phyloP scores from a whole-genome alignment of 2,113 vertebrate species.

The Regulus satrapa region DNA sequence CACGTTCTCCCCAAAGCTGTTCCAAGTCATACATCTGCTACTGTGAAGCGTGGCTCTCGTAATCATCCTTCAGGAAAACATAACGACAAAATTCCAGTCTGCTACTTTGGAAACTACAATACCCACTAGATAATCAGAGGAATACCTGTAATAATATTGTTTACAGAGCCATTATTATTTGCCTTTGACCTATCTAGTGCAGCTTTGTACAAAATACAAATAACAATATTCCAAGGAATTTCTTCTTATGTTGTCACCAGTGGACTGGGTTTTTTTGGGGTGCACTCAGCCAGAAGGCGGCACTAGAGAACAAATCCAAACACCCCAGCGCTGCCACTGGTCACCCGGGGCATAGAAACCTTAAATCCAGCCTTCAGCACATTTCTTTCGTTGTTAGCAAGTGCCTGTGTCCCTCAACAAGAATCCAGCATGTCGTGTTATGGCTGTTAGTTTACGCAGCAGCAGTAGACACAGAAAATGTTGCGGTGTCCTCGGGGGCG shows the following conservation, averaged over 20 bases:
- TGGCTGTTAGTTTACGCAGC: neutral
- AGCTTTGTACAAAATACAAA: neutral
- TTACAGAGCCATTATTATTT: neutral
- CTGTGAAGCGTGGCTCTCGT: fast-evolving
- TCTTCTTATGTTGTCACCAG: neutral
- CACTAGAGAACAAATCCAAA: neutral
- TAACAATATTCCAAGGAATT: neutral
- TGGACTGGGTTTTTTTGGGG: neutral
- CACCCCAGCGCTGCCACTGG: neutral
- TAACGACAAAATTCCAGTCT: neutral
- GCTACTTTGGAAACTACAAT: neutral
- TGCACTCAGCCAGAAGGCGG: neutral
- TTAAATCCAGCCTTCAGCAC: neutral
- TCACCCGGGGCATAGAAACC: neutral
- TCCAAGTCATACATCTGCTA: neutral
- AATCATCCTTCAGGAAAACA: neutral
- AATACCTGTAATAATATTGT: neutral
- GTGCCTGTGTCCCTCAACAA: neutral
- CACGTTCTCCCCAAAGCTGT: neutral
- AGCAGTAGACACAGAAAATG: neutral
- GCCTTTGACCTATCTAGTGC: neutral
- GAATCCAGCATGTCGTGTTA: neutral
- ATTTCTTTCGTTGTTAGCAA: neutral
- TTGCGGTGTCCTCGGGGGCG: fast-evolving
- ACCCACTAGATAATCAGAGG: neutral